phyloP scores from a whole-genome alignment of 2,888 invertebrate genomes.

The Tricholauxania praeusta region DNA sequence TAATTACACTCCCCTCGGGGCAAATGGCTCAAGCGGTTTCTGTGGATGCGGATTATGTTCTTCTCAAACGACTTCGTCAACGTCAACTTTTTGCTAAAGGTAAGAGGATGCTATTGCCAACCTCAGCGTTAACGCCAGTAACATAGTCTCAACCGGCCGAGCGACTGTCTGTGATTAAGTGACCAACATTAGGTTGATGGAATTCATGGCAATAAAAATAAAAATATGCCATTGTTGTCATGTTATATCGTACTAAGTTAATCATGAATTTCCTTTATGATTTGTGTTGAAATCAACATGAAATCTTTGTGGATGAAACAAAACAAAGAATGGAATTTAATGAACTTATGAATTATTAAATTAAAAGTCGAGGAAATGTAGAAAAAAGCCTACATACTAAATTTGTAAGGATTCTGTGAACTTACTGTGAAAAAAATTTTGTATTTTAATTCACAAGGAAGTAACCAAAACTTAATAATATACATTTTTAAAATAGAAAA shows the following conservation, averaged over 20 bases:
- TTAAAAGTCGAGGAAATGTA: too few species aligned
- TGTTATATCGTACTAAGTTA: constrained; percentile 40
- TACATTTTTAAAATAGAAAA: too few species aligned
- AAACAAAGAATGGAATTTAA: too few species aligned
- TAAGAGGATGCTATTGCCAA: constrained; percentile 34
- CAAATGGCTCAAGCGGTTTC: constrained; percentile 8
- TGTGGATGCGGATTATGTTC: constrained; percentile 6
- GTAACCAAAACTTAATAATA: too few species aligned
- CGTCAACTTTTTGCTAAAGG: constrained; percentile 23
- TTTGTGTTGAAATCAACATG: neutral
- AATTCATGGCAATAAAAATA: constrained; percentile 49
- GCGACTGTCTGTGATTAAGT: constrained; percentile 45
- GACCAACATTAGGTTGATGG: constrained; percentile 49
- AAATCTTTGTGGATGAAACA: too few species aligned
- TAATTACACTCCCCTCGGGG: constrained; percentile 49
- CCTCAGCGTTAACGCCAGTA: constrained; percentile 8
- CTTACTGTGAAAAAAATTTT: too few species aligned
- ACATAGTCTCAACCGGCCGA: constrained; percentile 9
- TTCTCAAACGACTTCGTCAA: neutral
- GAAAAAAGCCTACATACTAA: too few species aligned
- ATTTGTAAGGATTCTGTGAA: too few species aligned
- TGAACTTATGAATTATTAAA: too few species aligned
- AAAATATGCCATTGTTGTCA: constrained; percentile 49
- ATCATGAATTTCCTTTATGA: neutral
- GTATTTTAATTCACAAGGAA: too few species aligned